These are phyloP conservation scores for Hypsibius dujardini DNA, from an alignment of 1,140 invertebrate genomes.

Conservation along the genomic window DNA sequence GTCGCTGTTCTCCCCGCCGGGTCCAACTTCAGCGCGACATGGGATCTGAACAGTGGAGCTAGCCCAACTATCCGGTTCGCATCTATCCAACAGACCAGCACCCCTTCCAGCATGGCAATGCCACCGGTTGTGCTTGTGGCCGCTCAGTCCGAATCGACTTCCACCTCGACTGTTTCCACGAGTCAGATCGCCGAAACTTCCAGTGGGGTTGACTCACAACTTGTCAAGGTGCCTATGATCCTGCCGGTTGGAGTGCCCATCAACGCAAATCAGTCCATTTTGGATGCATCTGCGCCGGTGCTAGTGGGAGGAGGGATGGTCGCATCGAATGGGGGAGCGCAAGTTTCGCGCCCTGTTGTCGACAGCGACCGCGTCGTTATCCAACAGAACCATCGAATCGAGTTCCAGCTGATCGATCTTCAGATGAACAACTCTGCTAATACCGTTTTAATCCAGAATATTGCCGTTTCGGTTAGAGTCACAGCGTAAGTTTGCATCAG, in stretches of 20 bases:
- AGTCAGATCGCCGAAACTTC: neutral
- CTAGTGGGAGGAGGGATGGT: too few species aligned
- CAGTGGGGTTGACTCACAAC: neutral
- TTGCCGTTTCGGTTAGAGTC: neutral
- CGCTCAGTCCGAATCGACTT: too few species aligned
- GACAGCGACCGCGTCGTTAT: too few species aligned
- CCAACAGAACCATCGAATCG: neutral
- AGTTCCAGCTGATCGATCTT: constrained; percentile 5
- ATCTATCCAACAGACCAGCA: neutral
- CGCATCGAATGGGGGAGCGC: too few species aligned
- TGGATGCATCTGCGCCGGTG: too few species aligned
- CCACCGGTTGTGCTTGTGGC: neutral
- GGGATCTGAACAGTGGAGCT: neutral
- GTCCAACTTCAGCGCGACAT: constrained; percentile 2
- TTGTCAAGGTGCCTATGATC: neutral
- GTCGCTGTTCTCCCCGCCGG: constrained; percentile 3
- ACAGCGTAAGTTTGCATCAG: neutral
- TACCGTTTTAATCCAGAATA: neutral
- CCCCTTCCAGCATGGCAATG: neutral
- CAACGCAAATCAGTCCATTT: too few species aligned
- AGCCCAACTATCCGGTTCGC: neutral
- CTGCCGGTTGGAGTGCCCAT: constrained; percentile 2
- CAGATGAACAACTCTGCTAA: neutral
- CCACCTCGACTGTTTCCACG: too few species aligned
- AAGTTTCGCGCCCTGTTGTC: too few species aligned